Evolutionary conservation across 2,888 invertebrate species (phyloP), one percentile per base, ranked within the genome.

Genomic region (Plemyria rubiginata): DNA sequence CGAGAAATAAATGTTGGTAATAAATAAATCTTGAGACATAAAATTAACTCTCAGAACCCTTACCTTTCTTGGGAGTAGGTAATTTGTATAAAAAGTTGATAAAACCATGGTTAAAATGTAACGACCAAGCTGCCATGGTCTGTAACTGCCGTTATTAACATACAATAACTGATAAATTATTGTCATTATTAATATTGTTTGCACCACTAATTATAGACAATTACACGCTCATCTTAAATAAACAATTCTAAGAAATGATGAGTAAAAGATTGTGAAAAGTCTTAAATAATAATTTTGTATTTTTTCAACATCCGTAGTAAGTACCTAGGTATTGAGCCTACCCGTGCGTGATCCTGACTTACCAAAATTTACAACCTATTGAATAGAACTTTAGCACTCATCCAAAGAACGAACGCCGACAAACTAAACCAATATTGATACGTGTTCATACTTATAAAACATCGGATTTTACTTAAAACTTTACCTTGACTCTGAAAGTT

Each of bases 401-500:
- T 79, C 74, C 65, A 77, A 70, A 55, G 71, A 66, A 78, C 73
- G 57, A 70, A 67, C 74, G 60, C 40, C 59, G 69, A 69, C 65
- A 70, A 70, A 84, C 84, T 84, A 84, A 84, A 78, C 81, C 73
- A 76, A 71, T 75, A 70, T 65, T 60, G 72, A 74, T 70, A 71
- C 60, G 69, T 67, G 77, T 67, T 62, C 71, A 66, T 65, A 73
- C 75, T 83, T 84, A 74, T 84, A 84, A 81, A 70, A 72, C 59
- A 40, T 65, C 60, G 72, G 64, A 68, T 78, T 78, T 80, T 80
- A 77, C 67, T 76, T 67, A 72, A 67, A 60, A 62, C 28, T 32
- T 67, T 65, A 66, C 84, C 84, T 74, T 84, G 84, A 78, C 82
- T 80, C 78, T 84, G 83, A 70, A 66, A 71, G 72, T 68, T 60